phyloP scores from a whole-genome alignment of 2,888 invertebrate species.

The Caenorhabditis parvicauda region DNA sequence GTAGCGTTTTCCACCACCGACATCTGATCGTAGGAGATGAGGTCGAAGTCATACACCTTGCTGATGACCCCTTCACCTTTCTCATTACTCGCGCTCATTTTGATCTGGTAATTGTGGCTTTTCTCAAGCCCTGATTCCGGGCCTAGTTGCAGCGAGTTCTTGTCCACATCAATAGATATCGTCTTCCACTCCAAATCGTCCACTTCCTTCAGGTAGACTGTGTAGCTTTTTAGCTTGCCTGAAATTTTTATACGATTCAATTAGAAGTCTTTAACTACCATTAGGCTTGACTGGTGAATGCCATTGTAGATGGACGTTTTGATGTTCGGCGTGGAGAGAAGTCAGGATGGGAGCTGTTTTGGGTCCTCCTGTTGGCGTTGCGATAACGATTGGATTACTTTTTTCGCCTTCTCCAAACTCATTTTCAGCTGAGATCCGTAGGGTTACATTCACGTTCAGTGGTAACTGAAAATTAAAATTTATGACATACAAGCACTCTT shows the following conservation, averaged over 20 bases:
- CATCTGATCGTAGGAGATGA: conserved; percentile 16
- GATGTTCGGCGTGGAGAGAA: conserved; percentile 16
- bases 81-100: conserved; percentile 30
- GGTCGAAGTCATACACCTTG: conserved; percentile 19
- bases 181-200: conserved; percentile 3
- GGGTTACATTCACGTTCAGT: conserved; percentile 27
- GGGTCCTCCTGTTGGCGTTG: conserved; percentile 35
- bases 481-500: neutral
- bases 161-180: neutral
- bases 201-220: neutral
- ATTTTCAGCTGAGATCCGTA: conserved; percentile 33
- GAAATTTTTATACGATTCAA: conserved; percentile 17
- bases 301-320: conserved; percentile 18
- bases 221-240: conserved; percentile 2
- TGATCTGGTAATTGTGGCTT: conserved; percentile 20
- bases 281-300: conserved; percentile 14
- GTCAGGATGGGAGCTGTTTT: conserved; percentile 19
- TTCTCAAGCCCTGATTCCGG: conserved; percentile 16
- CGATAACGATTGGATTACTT: conserved; percentile 23
- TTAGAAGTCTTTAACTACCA: conserved; percentile 13
- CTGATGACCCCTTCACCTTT: conserved; percentile 11
- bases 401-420: conserved; percentile 37
- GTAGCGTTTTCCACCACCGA: neutral
- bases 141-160: conserved; percentile 8
- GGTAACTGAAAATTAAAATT: conserved; percentile 18